phyloP scores from a whole-genome alignment of 2,888 invertebrate species.

The Archips xylosteana region DNA sequence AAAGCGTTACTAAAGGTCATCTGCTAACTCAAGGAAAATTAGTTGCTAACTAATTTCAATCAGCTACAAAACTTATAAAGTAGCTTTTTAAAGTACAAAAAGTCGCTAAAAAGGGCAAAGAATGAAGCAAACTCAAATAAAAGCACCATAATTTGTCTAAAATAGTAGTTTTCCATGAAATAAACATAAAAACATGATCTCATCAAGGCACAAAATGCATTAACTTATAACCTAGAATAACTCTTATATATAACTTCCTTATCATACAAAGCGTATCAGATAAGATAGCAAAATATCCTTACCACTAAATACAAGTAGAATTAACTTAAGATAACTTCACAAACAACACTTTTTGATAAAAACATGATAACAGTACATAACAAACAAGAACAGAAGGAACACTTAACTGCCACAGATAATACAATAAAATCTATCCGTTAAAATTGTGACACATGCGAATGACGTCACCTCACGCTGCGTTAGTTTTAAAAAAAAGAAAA shows the following conservation, averaged over 20 bases:
- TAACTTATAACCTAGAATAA: slow-evolving; percentile 72
- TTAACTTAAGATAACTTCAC: slow-evolving; percentile 72
- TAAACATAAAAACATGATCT: slow-evolving; percentile 75
- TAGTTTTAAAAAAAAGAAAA: background rate
- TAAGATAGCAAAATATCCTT: slow-evolving; percentile 75
- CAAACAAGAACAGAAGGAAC: slow-evolving; percentile 57
- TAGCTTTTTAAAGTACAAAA: background rate
- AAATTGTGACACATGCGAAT: slow-evolving; percentile 34
- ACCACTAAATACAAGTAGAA: slow-evolving; percentile 77
- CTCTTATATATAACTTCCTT: slow-evolving; percentile 56
- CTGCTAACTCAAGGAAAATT: slow-evolving; percentile 35
- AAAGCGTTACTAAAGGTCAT: slow-evolving; percentile 36
- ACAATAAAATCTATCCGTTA: slow-evolving; percentile 39
- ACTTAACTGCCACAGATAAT: slow-evolving; percentile 40
- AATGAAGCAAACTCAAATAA: slow-evolving; percentile 21
- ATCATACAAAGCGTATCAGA: slow-evolving; percentile 64
- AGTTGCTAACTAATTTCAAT: slow-evolving; percentile 25
- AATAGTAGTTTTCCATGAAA: slow-evolving; percentile 61
- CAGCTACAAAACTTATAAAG: background rate
- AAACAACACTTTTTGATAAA: slow-evolving; percentile 83
- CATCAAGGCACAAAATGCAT: slow-evolving; percentile 54
- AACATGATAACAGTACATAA: slow-evolving; percentile 74
- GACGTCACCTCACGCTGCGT: slow-evolving; percentile 22
- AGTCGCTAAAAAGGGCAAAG: background rate
- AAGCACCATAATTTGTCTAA: slow-evolving; percentile 42